phyloP scores from a whole-genome alignment of 64 coral and sea anemone genomes.

The Pachyseris speciosa region DNA sequence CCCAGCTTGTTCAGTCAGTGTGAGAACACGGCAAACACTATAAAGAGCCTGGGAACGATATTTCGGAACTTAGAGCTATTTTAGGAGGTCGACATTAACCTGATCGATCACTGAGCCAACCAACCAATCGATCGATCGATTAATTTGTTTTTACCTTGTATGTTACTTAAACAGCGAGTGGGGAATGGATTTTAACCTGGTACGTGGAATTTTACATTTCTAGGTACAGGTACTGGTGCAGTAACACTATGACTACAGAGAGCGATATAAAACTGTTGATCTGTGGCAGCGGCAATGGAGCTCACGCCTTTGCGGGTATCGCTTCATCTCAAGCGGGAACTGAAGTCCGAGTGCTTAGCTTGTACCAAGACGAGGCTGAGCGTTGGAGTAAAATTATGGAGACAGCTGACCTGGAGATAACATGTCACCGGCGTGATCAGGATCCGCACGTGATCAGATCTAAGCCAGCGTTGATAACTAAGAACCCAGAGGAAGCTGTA shows the following conservation, averaged over 20 bases:
- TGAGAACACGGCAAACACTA: too few relatives aligned
- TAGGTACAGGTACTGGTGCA: too few relatives aligned
- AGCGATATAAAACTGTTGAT: slow-evolving; percentile 36
- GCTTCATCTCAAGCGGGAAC: slow-evolving; percentile 54
- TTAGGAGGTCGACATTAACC: too few relatives aligned
- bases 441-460: slow-evolving; percentile 13
- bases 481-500: slow-evolving; percentile 63
- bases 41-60: too few relatives aligned
- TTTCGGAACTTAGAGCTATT: too few relatives aligned
- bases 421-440: slow-evolving; percentile 4
- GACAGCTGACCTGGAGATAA: slow-evolving; percentile 19
- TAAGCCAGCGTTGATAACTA: slow-evolving; percentile 69
- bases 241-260: not conserved
- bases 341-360: slow-evolving; percentile 69
- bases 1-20: too few relatives aligned
- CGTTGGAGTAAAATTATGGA: slow-evolving; percentile 48
- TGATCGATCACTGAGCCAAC: too few relatives aligned
- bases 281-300: slow-evolving; percentile 73
- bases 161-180: too few relatives aligned
- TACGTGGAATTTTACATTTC: too few relatives aligned
- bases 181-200: too few relatives aligned
- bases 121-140: too few relatives aligned
- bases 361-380: slow-evolving; percentile 68
- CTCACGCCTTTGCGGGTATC: slow-evolving; percentile 63
- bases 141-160: too few relatives aligned